These are phyloP conservation scores for Cephus pulcher DNA, from an alignment of 2,888 invertebrate species.

Conservation along the genomic window DNA sequence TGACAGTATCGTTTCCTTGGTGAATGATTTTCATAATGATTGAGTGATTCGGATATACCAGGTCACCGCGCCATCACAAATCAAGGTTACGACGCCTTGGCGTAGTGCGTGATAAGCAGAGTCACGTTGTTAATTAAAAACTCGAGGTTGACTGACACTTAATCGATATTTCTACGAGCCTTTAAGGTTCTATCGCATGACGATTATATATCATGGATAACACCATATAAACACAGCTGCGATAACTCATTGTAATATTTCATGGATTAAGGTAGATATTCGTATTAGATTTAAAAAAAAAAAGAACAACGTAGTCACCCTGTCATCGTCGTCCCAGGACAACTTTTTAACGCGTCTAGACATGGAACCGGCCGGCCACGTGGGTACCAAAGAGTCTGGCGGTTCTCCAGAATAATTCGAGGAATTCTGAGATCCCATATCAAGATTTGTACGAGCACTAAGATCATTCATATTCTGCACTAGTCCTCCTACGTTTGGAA, in stretches of 20 bases:
- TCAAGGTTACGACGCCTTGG: neutral
- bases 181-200: neutral
- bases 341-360: constrained; percentile 81
- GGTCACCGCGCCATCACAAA: neutral
- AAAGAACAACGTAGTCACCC: neutral
- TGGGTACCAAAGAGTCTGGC: constrained; percentile 59
- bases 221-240: neutral
- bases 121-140: neutral
- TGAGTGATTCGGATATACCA: neutral
- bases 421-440: constrained; percentile 53
- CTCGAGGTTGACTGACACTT: neutral
- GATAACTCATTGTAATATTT: neutral
- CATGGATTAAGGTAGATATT: neutral
- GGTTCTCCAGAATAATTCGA: constrained; percentile 60
- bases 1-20: neutral
- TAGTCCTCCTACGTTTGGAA: constrained; percentile 59
- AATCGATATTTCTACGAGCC: neutral
- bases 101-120: neutral
- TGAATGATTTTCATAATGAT: neutral
- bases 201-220: neutral
- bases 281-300: neutral
- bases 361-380: constrained; percentile 78
- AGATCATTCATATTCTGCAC: constrained; percentile 64
- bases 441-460: constrained; percentile 55
- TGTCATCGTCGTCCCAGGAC: constrained; percentile 78